Conservation (phyloP, 2,113 vertebrate genomes). For the Cacatua alba region DNA sequence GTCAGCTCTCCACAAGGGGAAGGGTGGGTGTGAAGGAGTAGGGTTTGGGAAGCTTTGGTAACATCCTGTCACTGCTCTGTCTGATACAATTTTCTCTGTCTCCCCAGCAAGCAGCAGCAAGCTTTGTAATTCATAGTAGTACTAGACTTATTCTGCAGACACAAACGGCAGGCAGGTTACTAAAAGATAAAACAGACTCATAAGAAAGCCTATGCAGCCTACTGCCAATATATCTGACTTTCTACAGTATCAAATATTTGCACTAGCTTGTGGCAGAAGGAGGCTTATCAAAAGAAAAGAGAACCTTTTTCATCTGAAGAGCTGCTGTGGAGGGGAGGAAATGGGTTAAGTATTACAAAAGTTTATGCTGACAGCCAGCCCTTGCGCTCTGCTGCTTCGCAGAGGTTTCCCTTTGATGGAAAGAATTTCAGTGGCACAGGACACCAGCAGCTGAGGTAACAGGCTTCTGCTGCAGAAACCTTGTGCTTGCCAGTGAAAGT, state of each 20-base stretch:
- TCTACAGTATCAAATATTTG: background rate
- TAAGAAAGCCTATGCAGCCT: background rate
- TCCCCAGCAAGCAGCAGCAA: background rate
- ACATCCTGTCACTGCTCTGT: background rate
- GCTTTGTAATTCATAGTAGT: background rate
- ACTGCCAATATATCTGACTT: background rate
- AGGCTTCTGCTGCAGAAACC: background rate
- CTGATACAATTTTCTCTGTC: background rate
- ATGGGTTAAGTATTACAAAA: conserved; percentile 34
- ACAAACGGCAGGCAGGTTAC: background rate
- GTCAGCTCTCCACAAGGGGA: background rate
- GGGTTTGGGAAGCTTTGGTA: background rate
- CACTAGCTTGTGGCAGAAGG: background rate
- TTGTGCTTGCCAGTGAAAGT: conserved; percentile 4
- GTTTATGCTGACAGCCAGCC: background rate
- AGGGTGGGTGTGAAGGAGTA: background rate
- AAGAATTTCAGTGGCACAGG: conserved; percentile 57
- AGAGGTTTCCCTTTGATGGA: conserved; percentile 68
- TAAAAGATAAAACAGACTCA: background rate
- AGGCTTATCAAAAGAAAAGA: background rate
- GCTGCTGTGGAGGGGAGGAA: background rate
- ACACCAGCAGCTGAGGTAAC: conserved; percentile 19
- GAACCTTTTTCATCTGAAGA: background rate
- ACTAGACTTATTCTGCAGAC: background rate
- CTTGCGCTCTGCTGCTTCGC: background rate